These are phyloP conservation scores for Peromyscus californicus DNA, from an alignment of 2,113 vertebrate species.

Conservation along the genomic window DNA sequence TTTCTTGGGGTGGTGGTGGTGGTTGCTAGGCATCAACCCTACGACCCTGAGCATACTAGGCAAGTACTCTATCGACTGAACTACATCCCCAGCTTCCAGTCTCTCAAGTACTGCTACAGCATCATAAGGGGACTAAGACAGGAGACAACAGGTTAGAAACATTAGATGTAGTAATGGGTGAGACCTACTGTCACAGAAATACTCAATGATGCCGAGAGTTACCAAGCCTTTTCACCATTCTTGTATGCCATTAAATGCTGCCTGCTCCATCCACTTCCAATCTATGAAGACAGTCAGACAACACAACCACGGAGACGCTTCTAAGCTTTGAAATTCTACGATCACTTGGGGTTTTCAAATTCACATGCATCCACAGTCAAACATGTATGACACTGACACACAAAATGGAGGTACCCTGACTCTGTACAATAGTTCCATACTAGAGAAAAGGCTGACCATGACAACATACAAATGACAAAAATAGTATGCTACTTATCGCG, in stretches of 20 bases:
- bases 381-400: conserved; percentile 12
- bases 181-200: not conserved
- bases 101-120: not conserved
- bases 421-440: not conserved
- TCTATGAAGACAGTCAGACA: conserved; percentile 5
- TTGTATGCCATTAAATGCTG: not conserved
- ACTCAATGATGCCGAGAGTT: not conserved
- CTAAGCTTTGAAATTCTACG: conserved; percentile 30
- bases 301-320: conserved; percentile 14
- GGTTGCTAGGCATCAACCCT: not conserved
- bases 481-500: not conserved
- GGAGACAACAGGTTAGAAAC: not conserved
- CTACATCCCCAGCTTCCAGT: not conserved
- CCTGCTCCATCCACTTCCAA: not conserved
- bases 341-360: conserved; percentile 13
- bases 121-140: not conserved
- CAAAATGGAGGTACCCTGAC: not conserved
- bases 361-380: conserved; percentile 2
- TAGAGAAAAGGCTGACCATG: not conserved
- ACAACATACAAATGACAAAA: not conserved
- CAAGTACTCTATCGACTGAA: not conserved
- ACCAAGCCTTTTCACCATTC: not conserved
- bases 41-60: not conserved
- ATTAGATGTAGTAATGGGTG: not conserved
- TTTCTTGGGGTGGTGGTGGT: not conserved